Conservation (phyloP, 2,888 invertebrate species). For the Eupithecia pulchellata region DNA sequence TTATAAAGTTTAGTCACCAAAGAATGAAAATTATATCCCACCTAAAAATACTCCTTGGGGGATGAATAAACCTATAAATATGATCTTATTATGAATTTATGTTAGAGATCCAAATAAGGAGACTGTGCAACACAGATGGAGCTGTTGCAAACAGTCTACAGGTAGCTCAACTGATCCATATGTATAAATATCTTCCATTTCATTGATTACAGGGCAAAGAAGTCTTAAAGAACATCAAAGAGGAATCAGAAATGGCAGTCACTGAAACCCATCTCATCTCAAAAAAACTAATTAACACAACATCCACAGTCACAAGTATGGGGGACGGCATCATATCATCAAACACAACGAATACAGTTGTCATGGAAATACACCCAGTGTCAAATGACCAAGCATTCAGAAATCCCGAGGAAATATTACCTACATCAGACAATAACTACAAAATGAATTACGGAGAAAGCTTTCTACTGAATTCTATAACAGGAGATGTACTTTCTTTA, state of each 20-base stretch:
- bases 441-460: slow-evolving; percentile 57
- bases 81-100: not conserved
- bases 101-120: no score
- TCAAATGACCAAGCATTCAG: slow-evolving; percentile 48
- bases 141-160: no score
- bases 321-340: slow-evolving; percentile 67
- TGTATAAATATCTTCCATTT: slow-evolving; percentile 1
- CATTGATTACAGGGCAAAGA: slow-evolving; percentile 45
- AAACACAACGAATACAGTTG: slow-evolving; percentile 70
- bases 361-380: slow-evolving; percentile 75
- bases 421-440: slow-evolving; percentile 56
- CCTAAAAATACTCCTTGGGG: not conserved
- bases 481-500: slow-evolving; percentile 70
- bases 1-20: no score
- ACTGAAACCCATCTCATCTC: slow-evolving; percentile 77
- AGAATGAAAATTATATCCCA: not conserved
- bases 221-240: slow-evolving; percentile 60
- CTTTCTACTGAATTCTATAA: slow-evolving; percentile 78
- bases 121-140: no score
- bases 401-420: slow-evolving; percentile 73
- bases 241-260: slow-evolving; percentile 65
- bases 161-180: no score
- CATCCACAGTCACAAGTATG: slow-evolving; percentile 68
- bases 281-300: slow-evolving; percentile 72
- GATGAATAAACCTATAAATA: not conserved